These are phyloP conservation scores for Lucilia cuprina DNA, from an alignment of 1,140 invertebrate species.

Conservation along the genomic window DNA sequence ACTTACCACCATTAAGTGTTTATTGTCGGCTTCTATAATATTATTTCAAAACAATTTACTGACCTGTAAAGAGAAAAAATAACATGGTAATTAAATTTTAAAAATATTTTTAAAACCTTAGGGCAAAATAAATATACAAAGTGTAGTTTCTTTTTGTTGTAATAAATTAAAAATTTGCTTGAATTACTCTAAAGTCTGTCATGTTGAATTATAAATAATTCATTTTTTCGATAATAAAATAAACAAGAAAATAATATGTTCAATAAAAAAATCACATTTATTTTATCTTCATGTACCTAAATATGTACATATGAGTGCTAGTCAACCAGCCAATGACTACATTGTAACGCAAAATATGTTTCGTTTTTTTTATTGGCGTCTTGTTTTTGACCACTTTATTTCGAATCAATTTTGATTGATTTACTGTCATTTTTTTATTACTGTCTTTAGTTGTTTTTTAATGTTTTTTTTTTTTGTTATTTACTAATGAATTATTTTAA, in stretches of 20 bases:
- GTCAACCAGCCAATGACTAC: neutral
- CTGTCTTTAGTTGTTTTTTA: neutral
- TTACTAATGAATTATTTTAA: neutral
- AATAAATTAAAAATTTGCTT: neutral
- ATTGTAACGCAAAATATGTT: neutral
- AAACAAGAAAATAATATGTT: neutral
- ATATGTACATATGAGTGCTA: neutral
- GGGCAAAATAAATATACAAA: too few relatives aligned
- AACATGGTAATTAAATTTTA: neutral
- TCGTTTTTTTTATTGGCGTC: neutral
- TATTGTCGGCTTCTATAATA: neutral
- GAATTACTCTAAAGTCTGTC: neutral
- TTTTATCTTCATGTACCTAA: neutral
- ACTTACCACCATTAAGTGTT: conserved; percentile 1
- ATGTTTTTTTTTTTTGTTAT: neutral
- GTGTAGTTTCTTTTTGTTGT: neutral
- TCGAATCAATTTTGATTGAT: conserved; percentile 27
- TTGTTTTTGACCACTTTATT: conserved; percentile 21
- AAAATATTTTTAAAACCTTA: neutral
- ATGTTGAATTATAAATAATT: neutral
- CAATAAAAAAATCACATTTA: neutral
- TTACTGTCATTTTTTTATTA: conserved; percentile 10
- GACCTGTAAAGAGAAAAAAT: neutral
- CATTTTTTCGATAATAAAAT: neutral
- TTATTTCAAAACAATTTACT: neutral